Evolutionary conservation across 2,113 vertebrate species (phyloP).

Genomic region (Etheostoma cragini): DNA sequence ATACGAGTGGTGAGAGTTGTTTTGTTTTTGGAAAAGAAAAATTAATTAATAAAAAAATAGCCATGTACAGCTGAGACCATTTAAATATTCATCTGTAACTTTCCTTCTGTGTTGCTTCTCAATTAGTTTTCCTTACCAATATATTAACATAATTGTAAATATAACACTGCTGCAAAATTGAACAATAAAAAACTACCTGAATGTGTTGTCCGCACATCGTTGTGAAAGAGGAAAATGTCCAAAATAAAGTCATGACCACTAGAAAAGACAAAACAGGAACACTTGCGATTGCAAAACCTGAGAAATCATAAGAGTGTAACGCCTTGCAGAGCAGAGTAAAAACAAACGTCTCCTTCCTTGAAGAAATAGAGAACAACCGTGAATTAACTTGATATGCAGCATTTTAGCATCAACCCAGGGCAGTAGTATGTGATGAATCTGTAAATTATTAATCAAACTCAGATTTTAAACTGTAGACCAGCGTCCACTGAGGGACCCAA

Average conservation of each 20-base stretch:
- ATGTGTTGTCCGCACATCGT: not conserved
- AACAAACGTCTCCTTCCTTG: not conserved
- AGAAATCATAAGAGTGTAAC: conserved; percentile 28
- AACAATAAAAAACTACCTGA: not conserved
- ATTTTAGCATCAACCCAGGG: not conserved
- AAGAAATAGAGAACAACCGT: not conserved
- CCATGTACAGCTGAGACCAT: not conserved
- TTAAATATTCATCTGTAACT: not conserved
- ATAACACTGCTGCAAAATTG: conserved; percentile 10
- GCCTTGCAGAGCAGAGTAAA: not conserved
- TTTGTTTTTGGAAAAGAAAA: not conserved
- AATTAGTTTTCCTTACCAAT: not conserved
- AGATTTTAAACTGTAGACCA: conserved; percentile 7
- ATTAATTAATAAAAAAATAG: not conserved
- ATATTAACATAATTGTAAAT: not conserved
- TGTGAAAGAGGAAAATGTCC: conserved; percentile 62
- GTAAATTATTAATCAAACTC: not conserved
- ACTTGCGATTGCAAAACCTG: conserved; percentile 73
- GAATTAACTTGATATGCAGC: not conserved
- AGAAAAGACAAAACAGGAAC: conserved; percentile 75
- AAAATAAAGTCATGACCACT: conserved; percentile 56
- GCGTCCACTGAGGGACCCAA: not conserved
- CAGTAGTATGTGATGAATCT: not conserved
- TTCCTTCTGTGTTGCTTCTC: not conserved
- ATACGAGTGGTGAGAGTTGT: not conserved